Evolutionary conservation across 2,797 vertebrate species (phyloP).

Genomic region (Sebastes kiyomatsui): DNA sequence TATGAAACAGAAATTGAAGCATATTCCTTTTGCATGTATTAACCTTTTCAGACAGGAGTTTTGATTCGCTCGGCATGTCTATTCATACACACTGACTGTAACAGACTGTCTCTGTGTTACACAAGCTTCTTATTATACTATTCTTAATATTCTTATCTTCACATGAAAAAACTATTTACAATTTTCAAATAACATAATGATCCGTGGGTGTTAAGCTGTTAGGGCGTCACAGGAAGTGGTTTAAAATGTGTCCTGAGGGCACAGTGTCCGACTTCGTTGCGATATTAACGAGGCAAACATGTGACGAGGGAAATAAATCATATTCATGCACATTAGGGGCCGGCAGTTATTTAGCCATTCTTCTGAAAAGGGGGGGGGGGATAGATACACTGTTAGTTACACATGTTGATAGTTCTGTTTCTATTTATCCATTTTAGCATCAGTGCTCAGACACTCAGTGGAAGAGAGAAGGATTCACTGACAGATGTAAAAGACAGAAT

Average conservation of each 20-base stretch:
- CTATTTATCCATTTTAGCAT: constrained; percentile 23
- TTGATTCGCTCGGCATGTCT: background rate
- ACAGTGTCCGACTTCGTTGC: background rate
- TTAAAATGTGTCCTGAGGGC: background rate
- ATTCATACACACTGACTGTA: background rate
- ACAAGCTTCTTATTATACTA: background rate
- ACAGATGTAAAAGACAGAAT: constrained; percentile 28
- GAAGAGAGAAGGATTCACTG: constrained; percentile 2
- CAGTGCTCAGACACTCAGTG: background rate
- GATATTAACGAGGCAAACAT: background rate
- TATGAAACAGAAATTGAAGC: background rate
- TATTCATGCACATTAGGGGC: background rate
- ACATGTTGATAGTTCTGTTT: background rate
- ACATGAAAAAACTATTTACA: background rate
- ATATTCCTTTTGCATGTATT: constrained; percentile 41
- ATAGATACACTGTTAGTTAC: background rate
- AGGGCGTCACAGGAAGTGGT: background rate
- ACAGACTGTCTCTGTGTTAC: background rate
- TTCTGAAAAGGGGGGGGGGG: background rate
- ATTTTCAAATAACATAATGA: background rate
- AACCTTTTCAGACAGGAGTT: background rate
- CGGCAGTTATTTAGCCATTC: background rate
- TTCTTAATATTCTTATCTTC: background rate
- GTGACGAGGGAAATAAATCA: background rate
- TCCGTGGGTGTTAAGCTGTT: background rate